Evolutionary conservation across 2,888 invertebrate genomes (phyloP).

Genomic region (Caenorhabditis panamensis): DNA sequence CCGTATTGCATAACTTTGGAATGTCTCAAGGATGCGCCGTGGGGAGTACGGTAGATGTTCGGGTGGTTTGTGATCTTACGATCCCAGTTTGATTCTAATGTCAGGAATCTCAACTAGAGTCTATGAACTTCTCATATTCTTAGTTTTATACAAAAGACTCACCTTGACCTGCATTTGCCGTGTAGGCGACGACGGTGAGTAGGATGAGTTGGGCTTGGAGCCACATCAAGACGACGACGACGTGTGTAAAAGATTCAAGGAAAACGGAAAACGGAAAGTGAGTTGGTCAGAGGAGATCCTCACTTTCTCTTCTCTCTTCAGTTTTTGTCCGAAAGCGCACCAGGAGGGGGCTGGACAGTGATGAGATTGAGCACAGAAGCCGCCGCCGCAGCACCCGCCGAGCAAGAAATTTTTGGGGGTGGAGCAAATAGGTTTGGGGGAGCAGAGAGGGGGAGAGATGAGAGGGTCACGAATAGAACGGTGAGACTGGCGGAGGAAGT

Average conservation of each 20-base stretch:
- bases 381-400: conserved; percentile 42
- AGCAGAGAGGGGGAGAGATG: conserved; percentile 43
- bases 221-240: conserved; percentile 28
- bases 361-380: conserved; percentile 60
- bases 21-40: background rate
- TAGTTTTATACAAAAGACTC: too few species aligned
- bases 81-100: too few species aligned
- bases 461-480: conserved; percentile 58
- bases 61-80: too few species aligned
- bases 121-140: too few species aligned
- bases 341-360: conserved; percentile 28
- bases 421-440: conserved; percentile 50
- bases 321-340: conserved; percentile 4
- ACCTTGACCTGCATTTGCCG: conserved; percentile 54
- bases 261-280: background rate
- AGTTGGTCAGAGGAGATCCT: background rate
- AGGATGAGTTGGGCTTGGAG: conserved; percentile 48
- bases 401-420: conserved; percentile 49
- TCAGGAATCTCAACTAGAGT: too few species aligned
- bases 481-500: conserved; percentile 35
- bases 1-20: conserved; percentile 2
- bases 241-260: conserved; percentile 17
- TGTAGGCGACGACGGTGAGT: conserved; percentile 37
- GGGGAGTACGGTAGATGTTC: background rate
- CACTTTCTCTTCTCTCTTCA: background rate